Base-by-base conservation (phyloP, 2,797 vertebrate genomes). In the Glossophaga mutica region DNA sequence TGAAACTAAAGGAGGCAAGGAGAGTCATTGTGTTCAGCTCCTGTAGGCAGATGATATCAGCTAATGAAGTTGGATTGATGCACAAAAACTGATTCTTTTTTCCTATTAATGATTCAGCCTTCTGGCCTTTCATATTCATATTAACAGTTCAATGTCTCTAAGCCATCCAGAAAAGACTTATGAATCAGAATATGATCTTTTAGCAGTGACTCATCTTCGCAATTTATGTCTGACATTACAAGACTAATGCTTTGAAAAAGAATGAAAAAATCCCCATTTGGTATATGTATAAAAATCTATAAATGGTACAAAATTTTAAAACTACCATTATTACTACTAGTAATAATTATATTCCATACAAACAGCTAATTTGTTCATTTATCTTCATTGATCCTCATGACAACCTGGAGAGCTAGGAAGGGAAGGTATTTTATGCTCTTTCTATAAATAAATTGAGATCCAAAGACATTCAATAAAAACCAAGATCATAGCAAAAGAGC, bases 151-250 rank as follows among this genome's bases (percentile, higher is more conserved):
- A 96, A 79, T 59, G 39, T 74, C 24, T 73, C 59, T 65, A 86
- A 94, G 44, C n/a, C 48, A 90, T 44, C 18, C 78, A 81, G 77
- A 70, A 96, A 87, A 24, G 15, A 94, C 29, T 82, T 93, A 91
- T 79, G 76, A 91, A 94, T 93, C 73, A 68, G 57, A 90, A 90
- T 85, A 24, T 55, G 42, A 94, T 84, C 70, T 90, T 93, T 76
- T 84, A 89, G 46, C 22, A 92, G 42, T 96, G 81, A 92, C 14
- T 96, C 92, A 92, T 90, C 65, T 90, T 88, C 71, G 46, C 84
- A 85, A 26, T 68, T 32, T 94, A 85, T 93, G 76, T 94, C 52
- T 97, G 42, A 90, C 21, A 85, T 34, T 84, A 50, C 21, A 71
- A 78, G 26, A 91, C 15, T 91, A 83, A 95, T 93, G 65, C 10